Percentiles rank a stretch among this genome's conserved stretches.
Evolutionary conservation across 2,797 vertebrate species (phyloP).

Genomic region (Periparus ater): DNA sequence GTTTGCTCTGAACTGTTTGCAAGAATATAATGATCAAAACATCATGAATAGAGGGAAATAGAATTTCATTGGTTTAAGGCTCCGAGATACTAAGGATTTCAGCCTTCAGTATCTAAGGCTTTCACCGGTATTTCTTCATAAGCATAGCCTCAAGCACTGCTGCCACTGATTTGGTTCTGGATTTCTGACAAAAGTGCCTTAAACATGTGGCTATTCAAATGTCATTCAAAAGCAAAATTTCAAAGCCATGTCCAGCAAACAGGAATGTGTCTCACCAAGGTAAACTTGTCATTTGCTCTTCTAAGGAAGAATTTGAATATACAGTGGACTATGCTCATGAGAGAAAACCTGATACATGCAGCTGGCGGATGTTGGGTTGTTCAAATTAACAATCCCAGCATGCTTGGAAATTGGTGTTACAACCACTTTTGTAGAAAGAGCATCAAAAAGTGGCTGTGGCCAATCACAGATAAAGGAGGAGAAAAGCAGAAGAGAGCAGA

Average conservation of each 20-base stretch:
- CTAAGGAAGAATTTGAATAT: conserved; percentile 55
- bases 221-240: conserved; percentile 35
- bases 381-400: conserved; percentile 82
- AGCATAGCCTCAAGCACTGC: conserved; percentile 82
- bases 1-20: conserved; percentile 78
- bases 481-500: conserved; percentile 81
- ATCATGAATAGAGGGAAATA: conserved; percentile 86
- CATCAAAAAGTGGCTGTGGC: conserved; percentile 83
- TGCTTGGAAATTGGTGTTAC: conserved; percentile 85
- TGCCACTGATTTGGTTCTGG: conserved; percentile 48
- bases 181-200: conserved; percentile 20
- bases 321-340: conserved; percentile 85
- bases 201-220: conserved; percentile 7
- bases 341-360: conserved; percentile 88
- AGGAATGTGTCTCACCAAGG: conserved; percentile 21
- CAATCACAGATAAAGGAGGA: conserved; percentile 85
- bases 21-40: conserved; percentile 83
- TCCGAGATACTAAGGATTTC: conserved; percentile 91
- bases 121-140: conserved; percentile 87
- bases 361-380: conserved; percentile 90
- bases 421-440: conserved; percentile 81
- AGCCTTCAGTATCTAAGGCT: conserved; percentile 90
- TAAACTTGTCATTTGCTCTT: conserved; percentile 38
- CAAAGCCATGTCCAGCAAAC: neutral
- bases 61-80: conserved; percentile 81